Evolutionary conservation across 2,888 invertebrate genomes (phyloP), one percentile per base, ranked within the genome.

Genomic region (Drosophila prostipennis): DNA sequence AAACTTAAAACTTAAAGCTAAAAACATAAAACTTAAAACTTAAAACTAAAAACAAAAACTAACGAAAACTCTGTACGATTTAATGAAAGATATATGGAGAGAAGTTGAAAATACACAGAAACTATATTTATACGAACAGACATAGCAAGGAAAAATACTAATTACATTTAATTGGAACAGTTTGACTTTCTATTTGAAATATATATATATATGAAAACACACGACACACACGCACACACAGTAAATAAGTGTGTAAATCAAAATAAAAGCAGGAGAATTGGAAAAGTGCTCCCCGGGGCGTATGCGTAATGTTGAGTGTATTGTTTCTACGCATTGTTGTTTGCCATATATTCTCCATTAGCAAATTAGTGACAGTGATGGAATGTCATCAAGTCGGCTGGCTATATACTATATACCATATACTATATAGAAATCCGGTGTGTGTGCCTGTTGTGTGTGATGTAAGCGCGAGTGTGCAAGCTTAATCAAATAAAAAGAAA

Each of bases 401-500:
- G 53, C 53, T 13, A 36, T 36, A 39, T 23, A 16, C 51, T 14
- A 6, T 26, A 29, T 29, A 29, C 29, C 1, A 29, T 29, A 29
- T 19, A 19, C 29, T 7, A 29, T 29, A 29, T 29, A 1, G 13
- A 49, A 10, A 48, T 16, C 14, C 45, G 32, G 48, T 61, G 64
- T 49, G 49, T 56, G 80, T 60, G 58, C 68, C 39, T 34, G 59
- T 61, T 53, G 77, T 64, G 57, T 36, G 48, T 56, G 48, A 26
- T 29, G 29, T 29, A 7, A 29, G 29, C 29, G 29, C 37, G 61
- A 16, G 36, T 49, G 56, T 48, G 42, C 45, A 52, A 74, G 71
- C 49, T 32, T 65, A 82, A 86, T 73, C 64, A 84, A 79, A 77
- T 72, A 46, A 70, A 80, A 75, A 64, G 42, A 26, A 69, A 72